Evolutionary conservation across 2,888 invertebrate species (phyloP).

Genomic region (Caenorhabditis drosophilae): DNA sequence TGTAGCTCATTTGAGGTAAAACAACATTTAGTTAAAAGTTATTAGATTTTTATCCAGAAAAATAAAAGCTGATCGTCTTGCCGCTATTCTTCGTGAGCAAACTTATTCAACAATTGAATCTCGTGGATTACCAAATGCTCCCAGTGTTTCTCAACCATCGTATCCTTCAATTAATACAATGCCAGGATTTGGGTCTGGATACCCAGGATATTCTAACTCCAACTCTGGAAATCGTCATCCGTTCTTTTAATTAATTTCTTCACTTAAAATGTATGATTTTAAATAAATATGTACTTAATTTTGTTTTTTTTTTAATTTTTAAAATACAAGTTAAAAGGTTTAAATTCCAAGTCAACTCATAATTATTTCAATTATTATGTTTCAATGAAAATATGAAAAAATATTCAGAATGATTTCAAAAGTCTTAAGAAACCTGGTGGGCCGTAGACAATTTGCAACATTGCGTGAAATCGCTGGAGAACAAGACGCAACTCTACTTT

Average conservation of each 20-base stretch:
- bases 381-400: too few relatives aligned
- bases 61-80: conserved; percentile 91
- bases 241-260: conserved; percentile 13
- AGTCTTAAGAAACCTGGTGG: not conserved
- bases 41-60: conserved; percentile 74
- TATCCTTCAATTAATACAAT: conserved; percentile 19
- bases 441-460: conserved; percentile 29
- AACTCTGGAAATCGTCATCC: conserved; percentile 22
- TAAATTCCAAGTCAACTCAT: too few relatives aligned
- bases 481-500: conserved; percentile 40
- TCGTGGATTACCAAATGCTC: not conserved
- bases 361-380: too few relatives aligned
- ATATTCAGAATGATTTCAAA: not conserved
- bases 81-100: conserved; percentile 71
- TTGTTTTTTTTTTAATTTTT: not conserved
- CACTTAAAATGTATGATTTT: not conserved
- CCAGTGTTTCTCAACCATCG: conserved; percentile 8
- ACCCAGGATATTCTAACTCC: conserved; percentile 27
- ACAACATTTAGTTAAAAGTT: conserved; percentile 60
- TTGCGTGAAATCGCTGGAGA: conserved; percentile 47
- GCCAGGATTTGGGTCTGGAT: conserved; percentile 28
- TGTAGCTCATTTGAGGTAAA: conserved; percentile 75
- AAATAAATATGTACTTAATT: conserved; percentile 2
- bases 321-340: too few relatives aligned
- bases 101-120: conserved; percentile 21